Base-by-base conservation (phyloP, 2,888 invertebrate genomes). In the Drosophila nr. medialis region DNA sequence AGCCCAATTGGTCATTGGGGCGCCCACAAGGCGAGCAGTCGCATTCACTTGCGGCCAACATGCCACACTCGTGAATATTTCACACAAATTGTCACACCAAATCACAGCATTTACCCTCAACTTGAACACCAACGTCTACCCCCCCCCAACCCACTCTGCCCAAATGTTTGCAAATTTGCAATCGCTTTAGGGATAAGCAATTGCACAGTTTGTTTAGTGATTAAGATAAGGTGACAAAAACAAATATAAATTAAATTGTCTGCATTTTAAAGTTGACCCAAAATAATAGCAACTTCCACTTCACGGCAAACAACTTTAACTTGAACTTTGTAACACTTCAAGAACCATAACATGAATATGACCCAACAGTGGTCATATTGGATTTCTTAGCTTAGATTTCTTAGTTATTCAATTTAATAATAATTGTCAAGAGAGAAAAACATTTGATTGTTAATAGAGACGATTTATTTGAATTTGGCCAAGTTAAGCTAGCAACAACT, bases 1-100 rank as follows among this genome's bases (percentile, higher is more conserved):
- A 24, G 40, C 48, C 50, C 49, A 62, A 64, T 42, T 56, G 45
- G 55, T 50, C 36, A 55, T 49, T 54, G 55, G 21, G 34, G 32
- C 50, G 29, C 42, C 50, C 32, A 54, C 48, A 40, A 11, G 49
- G 45, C 54, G 50, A 30, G 38, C 69, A 56, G 45, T 34, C 56
- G 51, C 55, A 56, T 64, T 76, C 61, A 38, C 49, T 53, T 70
- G 62, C 55, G 67, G 55, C 66, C 66, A 4, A 29, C 42, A 32
- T 34, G 55, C 56, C 59, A 32, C 66, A 51, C 38, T 42, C 56
- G 53, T 58, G 36, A 67, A 60, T 72, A 59, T 65, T 70, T 13
- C 71, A 56, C 54, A 38, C 27, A n/a, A 61, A 54, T 27, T 50
- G 40, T 40, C 64, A 53, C 63, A 58, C 15, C 45, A 15, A 45